Percentiles rank a stretch among this genome's conserved stretches.
These are phyloP conservation scores for Seriola quinqueradiata DNA, from an alignment of 2,113 vertebrate genomes.

Conservation along the genomic window DNA sequence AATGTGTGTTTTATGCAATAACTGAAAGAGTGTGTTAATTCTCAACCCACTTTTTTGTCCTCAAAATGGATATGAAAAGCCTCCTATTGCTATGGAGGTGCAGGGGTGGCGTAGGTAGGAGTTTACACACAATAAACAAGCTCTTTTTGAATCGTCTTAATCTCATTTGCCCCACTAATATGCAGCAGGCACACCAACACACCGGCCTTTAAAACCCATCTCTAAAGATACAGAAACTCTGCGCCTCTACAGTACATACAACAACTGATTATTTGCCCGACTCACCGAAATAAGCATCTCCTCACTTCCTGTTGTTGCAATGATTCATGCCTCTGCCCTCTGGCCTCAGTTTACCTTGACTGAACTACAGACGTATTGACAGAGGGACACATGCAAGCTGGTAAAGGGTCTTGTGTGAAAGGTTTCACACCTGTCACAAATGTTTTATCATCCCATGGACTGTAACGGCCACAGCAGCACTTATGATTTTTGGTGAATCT, in stretches of 20 bases:
- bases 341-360: constrained; percentile 36
- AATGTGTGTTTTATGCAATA: constrained; percentile 21
- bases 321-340: constrained; percentile 23
- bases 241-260: constrained; percentile 25
- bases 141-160: constrained; percentile 65
- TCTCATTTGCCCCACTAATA: constrained; percentile 70
- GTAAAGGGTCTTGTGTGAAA: constrained; percentile 15
- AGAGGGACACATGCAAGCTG: background rate
- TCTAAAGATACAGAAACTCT: constrained; percentile 39
- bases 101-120: constrained; percentile 31
- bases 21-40: constrained; percentile 39
- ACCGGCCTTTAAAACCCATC: constrained; percentile 20
- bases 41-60: constrained; percentile 8
- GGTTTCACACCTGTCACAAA: constrained; percentile 43
- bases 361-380: constrained; percentile 37
- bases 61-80: constrained; percentile 56
- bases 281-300: constrained; percentile 27
- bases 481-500: constrained; percentile 55
- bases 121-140: constrained; percentile 65
- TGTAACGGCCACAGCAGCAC: constrained; percentile 25
- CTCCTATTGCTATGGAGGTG: constrained; percentile 23
- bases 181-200: constrained; percentile 31
- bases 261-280: constrained; percentile 20
- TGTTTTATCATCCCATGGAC: constrained; percentile 50
- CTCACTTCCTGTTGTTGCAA: background rate